phyloP scores from a whole-genome alignment of 2,797 vertebrate species.

The Mormyrops boulengeri region DNA sequence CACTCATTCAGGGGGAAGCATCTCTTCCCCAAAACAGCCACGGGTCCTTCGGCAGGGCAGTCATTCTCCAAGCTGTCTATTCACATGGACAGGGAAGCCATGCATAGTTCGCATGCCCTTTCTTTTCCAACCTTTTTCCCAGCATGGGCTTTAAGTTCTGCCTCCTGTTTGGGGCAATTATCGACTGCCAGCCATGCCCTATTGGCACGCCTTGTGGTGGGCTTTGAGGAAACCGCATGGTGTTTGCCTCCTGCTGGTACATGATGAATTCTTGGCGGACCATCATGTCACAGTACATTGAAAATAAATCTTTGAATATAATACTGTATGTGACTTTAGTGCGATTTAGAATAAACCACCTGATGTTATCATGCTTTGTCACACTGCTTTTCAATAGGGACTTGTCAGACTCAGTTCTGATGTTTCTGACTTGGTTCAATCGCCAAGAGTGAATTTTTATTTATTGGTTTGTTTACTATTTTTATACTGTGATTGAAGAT shows the following conservation, averaged over 20 bases:
- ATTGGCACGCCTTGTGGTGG: background rate
- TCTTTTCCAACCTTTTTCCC: background rate
- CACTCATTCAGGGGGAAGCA: background rate
- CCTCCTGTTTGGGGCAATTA: no score
- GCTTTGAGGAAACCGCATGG: background rate
- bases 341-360: background rate
- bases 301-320: background rate
- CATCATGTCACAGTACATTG: background rate
- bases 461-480: background rate
- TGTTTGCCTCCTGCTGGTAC: background rate
- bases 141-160: background rate
- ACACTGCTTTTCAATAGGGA: background rate
- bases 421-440: background rate
- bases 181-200: no score
- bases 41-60: background rate
- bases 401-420: background rate
- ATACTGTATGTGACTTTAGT: background rate
- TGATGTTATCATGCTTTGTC: background rate
- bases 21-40: background rate
- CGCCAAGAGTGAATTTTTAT: background rate
- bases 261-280: background rate
- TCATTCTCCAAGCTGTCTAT: background rate
- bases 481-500: conserved; percentile 44
- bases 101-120: background rate
- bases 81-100: background rate